Evolutionary conservation across 2,888 invertebrate genomes (phyloP).

Genomic region (Dryadula phaetusa): DNA sequence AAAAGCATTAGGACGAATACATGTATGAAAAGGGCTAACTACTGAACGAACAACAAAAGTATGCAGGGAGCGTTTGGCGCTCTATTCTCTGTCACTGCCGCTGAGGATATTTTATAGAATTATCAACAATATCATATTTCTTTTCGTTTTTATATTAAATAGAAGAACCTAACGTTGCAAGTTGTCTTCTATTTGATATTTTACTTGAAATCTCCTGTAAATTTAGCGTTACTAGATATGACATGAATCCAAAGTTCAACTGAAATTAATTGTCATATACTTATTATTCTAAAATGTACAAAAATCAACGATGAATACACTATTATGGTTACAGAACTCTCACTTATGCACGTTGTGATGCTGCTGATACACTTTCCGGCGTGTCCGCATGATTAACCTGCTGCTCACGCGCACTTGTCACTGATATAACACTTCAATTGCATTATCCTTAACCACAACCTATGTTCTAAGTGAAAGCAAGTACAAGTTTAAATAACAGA

Average conservation of each 20-base stretch:
- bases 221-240: too few species aligned
- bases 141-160: background rate
- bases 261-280: too few species aligned
- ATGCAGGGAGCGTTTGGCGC: too few species aligned
- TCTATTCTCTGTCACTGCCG: too few species aligned
- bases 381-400: constrained; percentile 65
- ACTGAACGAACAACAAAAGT: too few species aligned
- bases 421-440: constrained; percentile 56
- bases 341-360: constrained; percentile 70
- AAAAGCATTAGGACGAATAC: too few species aligned
- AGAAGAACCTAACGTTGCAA: too few species aligned
- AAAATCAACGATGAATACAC: constrained; percentile 66
- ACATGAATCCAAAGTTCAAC: too few species aligned
- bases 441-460: constrained; percentile 60
- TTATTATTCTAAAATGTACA: background rate
- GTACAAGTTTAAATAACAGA: constrained; percentile 2
- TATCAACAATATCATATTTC: background rate
- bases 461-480: constrained; percentile 42
- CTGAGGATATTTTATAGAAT: too few species aligned
- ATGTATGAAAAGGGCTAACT: too few species aligned
- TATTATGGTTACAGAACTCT: constrained; percentile 73
- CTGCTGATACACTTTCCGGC: constrained; percentile 79
- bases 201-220: background rate
- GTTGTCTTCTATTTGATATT: background rate
- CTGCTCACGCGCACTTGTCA: constrained; percentile 61